A percentile compares a stretch with the other conserved stretches of the same genome.
Evolutionary conservation across 1,140 invertebrate genomes (phyloP).

Genomic region (Gerris buenoi): DNA sequence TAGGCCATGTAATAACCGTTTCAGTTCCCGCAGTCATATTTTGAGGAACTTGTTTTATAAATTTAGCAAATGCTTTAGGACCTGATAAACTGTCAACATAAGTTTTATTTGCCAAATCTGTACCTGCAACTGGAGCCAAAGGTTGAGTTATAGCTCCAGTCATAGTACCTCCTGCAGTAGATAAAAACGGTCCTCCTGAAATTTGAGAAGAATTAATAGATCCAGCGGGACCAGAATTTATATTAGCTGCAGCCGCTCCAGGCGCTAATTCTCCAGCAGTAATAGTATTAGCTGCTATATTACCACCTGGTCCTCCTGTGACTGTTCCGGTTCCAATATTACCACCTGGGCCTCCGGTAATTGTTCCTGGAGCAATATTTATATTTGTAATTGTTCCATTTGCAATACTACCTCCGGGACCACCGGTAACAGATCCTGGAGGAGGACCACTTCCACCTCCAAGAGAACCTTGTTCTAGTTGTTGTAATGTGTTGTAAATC

Average conservation of each 20-base stretch:
- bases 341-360: background rate
- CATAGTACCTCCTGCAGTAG: background rate
- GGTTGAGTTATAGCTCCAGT: background rate
- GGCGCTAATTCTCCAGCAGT: background rate
- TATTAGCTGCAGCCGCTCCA: background rate
- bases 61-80: background rate
- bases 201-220: background rate
- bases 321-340: background rate
- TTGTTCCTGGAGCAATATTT: background rate
- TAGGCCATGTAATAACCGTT: background rate
- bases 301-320: background rate
- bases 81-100: background rate
- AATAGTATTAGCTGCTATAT: background rate
- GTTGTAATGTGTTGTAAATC: background rate
- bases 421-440: background rate
- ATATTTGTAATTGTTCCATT: background rate
- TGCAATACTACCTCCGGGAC: background rate
- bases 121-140: background rate
- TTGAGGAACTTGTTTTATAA: background rate
- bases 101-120: background rate
- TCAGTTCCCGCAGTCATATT: background rate
- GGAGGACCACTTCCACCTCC: background rate
- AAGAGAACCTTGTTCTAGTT: background rate
- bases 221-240: background rate
- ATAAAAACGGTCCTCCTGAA: background rate